Conservation (phyloP, 2,888 invertebrate species). For the Hydropsyche betteni region DNA sequence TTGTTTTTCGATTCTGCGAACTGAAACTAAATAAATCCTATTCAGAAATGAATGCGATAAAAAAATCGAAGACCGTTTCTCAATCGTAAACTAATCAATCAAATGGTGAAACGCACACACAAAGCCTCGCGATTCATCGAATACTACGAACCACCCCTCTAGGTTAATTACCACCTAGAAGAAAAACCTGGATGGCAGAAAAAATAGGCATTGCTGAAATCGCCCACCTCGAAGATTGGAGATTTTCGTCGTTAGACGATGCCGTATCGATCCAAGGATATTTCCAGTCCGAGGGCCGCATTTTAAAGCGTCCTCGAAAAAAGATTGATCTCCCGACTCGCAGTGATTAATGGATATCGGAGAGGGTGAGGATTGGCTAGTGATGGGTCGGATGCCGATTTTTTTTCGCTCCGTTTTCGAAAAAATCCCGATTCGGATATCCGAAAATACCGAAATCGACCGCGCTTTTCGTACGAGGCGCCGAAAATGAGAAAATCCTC, state of each 20-base stretch:
- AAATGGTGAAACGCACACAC: constrained; percentile 12
- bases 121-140: not conserved
- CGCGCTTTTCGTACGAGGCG: constrained; percentile 15
- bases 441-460: constrained; percentile 1
- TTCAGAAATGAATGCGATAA: too few species aligned
- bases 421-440: constrained; percentile 24
- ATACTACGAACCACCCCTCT: not conserved
- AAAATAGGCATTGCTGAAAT: not conserved
- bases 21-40: too few species aligned
- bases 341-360: constrained; percentile 43
- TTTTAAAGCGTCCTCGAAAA: constrained; percentile 31
- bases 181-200: not conserved
- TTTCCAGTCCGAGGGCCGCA: constrained; percentile 19
- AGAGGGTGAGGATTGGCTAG: constrained; percentile 7
- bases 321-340: constrained; percentile 48
- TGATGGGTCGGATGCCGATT: not conserved
- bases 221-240: constrained; percentile 9
- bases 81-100: constrained; percentile 3
- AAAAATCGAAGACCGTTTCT: not conserved
- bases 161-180: not conserved
- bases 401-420: not conserved
- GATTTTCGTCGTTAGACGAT: constrained; percentile 18
- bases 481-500: constrained; percentile 43
- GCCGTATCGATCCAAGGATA: constrained; percentile 15
- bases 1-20: too few species aligned